These are phyloP conservation scores for Taeniopygia guttata DNA, from an alignment of 2,797 vertebrate genomes.

Conservation along the genomic window DNA sequence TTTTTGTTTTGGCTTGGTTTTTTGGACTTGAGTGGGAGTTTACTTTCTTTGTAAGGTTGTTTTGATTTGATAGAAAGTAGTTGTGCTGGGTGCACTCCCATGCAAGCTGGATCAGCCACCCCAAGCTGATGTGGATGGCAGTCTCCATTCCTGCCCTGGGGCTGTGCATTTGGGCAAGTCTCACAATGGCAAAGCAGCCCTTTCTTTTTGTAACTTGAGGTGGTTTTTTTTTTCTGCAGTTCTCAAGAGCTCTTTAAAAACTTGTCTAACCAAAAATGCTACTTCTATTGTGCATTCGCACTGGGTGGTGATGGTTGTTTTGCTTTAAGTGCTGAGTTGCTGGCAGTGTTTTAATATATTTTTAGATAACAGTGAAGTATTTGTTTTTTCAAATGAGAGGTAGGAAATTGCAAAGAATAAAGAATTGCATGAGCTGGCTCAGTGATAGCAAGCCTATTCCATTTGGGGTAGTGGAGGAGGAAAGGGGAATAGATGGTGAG, in stretches of 20 bases:
- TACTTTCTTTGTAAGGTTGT: not conserved
- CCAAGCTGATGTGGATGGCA: not conserved
- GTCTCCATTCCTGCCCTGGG: not conserved
- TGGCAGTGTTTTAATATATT: conserved; percentile 59
- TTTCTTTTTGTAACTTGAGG: not conserved
- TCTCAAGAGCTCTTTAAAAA: conserved; percentile 28
- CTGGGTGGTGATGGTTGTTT: conserved; percentile 63
- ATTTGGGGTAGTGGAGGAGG: conserved; percentile 4
- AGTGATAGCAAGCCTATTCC: conserved; percentile 34
- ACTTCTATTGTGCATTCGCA: conserved; percentile 43
- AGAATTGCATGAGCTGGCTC: conserved; percentile 52
- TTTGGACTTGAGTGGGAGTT: not conserved
- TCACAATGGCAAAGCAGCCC: not conserved
- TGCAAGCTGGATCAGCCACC: not conserved
- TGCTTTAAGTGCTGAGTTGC: conserved; percentile 42
- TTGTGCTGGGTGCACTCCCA: not conserved
- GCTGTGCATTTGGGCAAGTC: not conserved
- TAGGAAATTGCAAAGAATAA: conserved; percentile 66
- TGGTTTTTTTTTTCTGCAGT: conserved; percentile 7
- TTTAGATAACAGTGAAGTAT: conserved; percentile 64
- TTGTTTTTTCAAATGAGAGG: conserved; percentile 62
- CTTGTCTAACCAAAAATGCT: not conserved
- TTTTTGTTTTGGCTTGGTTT: not conserved
- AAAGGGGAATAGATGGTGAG: conserved; percentile 17
- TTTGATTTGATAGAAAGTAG: not conserved